phyloP scores from a whole-genome alignment of 2,797 vertebrate genomes.

The Xenopus petersii region DNA sequence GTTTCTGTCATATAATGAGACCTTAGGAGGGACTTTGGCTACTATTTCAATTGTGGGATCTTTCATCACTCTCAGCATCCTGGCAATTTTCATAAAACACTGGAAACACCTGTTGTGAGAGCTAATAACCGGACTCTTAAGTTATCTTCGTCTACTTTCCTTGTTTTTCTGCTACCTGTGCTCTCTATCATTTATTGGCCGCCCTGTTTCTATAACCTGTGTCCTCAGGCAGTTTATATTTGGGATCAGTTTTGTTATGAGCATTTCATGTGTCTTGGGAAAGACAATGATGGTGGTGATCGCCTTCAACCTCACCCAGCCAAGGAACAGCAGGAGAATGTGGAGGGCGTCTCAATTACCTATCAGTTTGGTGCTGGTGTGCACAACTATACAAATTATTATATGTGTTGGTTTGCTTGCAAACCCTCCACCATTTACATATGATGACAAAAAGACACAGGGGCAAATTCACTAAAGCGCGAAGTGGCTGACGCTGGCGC shows the following conservation, averaged over 20 bases:
- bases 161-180: neutral
- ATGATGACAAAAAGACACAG: neutral
- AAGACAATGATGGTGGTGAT: constrained; percentile 60
- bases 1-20: neutral
- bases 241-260: constrained; percentile 60
- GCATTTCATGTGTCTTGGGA: constrained; percentile 60
- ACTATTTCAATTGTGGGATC: neutral
- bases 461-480: too few species aligned
- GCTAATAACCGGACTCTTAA: constrained; percentile 6
- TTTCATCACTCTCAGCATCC: neutral
- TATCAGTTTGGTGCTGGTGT: neutral
- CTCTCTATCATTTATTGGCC: neutral
- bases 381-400: constrained; percentile 11
- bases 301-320: constrained; percentile 30
- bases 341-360: constrained; percentile 9
- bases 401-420: constrained; percentile 20
- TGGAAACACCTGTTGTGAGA: neutral
- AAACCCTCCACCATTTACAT: neutral
- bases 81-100: neutral
- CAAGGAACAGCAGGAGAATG: constrained; percentile 10
- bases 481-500: too few species aligned
- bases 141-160: neutral
- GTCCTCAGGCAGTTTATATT: constrained; percentile 60
- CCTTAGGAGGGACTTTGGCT: neutral
- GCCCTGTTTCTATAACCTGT: constrained; percentile 41